These are phyloP conservation scores for Loxodonta africana DNA, from an alignment of 2,113 vertebrate species.

Conservation along the genomic window DNA sequence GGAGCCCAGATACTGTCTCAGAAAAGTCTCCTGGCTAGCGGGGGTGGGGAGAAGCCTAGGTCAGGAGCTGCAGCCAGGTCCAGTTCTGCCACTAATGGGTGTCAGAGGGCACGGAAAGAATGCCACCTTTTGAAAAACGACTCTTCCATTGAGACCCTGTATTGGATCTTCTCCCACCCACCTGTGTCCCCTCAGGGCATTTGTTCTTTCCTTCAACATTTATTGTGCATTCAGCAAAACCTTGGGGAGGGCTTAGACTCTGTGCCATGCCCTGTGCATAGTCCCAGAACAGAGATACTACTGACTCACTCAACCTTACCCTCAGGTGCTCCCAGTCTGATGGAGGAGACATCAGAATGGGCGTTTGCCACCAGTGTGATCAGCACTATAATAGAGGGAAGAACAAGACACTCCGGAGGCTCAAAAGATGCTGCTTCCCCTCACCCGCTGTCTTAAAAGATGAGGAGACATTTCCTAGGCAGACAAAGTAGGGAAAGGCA, in stretches of 20 bases:
- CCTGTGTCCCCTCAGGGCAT: fast-evolving
- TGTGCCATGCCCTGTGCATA: too few relatives aligned
- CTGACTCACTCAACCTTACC: background rate
- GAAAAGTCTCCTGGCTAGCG: background rate
- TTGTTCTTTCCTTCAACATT: background rate
- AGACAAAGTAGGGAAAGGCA: background rate
- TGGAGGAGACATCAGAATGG: background rate
- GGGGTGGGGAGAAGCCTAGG: background rate
- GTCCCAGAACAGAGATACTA: background rate
- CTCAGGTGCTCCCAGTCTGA: background rate
- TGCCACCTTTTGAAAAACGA: background rate
- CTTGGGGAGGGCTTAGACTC: background rate
- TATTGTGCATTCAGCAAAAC: background rate
- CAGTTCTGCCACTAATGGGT: background rate
- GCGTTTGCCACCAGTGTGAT: background rate
- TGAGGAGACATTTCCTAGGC: background rate
- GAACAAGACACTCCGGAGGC: background rate
- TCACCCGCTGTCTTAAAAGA: background rate
- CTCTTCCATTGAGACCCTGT: background rate
- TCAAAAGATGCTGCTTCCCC: background rate
- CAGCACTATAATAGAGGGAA: background rate
- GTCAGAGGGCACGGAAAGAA: background rate
- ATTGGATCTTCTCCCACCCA: background rate
- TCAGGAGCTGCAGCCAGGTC: background rate
- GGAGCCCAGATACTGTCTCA: background rate